Conservation (phyloP, 1,140 invertebrate species). For the Drosophila asahinai region DNA sequence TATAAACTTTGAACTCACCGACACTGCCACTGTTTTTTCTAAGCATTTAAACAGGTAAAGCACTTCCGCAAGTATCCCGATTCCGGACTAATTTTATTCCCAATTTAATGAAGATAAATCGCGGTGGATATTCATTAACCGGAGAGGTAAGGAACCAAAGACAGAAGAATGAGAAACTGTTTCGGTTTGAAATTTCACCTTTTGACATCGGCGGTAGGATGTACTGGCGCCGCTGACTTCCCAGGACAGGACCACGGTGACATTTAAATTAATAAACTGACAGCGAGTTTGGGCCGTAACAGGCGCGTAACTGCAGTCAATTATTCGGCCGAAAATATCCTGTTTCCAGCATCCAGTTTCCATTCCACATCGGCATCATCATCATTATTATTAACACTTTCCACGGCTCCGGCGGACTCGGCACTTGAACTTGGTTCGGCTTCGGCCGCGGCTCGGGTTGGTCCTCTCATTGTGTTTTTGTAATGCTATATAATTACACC, state of each 20-base stretch:
- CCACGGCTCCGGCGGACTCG: conserved; percentile 31
- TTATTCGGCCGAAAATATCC: conserved; percentile 70
- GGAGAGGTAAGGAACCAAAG: not conserved
- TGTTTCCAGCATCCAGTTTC: conserved; percentile 70
- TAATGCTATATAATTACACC: conserved; percentile 84
- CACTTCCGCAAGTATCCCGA: conserved; percentile 56
- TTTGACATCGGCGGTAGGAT: conserved; percentile 57
- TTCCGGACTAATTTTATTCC: conserved; percentile 24
- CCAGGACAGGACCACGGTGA: conserved; percentile 38
- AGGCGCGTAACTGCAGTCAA: conserved; percentile 71
- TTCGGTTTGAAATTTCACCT: conserved; percentile 84
- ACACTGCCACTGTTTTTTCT: conserved; percentile 9
- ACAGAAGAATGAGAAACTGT: conserved; percentile 41
- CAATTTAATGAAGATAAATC: conserved; percentile 76
- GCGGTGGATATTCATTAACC: conserved; percentile 32
- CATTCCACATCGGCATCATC: conserved; percentile 51
- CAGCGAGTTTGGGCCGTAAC: conserved; percentile 40
- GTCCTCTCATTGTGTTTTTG: conserved; percentile 53
- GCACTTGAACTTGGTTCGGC: conserved; percentile 68
- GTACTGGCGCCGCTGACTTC: conserved; percentile 1
- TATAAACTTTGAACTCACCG: conserved; percentile 47
- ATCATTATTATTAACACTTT: conserved; percentile 81
- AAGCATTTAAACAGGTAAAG: conserved; percentile 46
- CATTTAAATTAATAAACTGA: conserved; percentile 83
- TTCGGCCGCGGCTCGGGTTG: conserved; percentile 27